Evolutionary conservation across 2,113 vertebrate species (phyloP), one percentile per base, ranked within the genome.

Genomic region (Terrapene triunguis): DNA sequence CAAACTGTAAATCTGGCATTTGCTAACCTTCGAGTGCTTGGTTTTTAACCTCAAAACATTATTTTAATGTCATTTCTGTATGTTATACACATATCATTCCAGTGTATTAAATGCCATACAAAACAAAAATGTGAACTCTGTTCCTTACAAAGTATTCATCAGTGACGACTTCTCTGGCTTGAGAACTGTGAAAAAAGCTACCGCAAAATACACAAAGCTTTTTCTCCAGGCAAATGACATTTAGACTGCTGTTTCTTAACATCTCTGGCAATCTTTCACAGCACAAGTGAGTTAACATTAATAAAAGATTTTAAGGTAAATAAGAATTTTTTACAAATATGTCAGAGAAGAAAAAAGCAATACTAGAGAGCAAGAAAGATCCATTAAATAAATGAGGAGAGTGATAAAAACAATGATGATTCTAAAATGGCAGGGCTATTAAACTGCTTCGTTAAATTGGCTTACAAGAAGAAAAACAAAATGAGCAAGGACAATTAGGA

Each of bases 201-300:
- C 59, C 51, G 24, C 32, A 19, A 79, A 55, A 3, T 47, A 59
- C 47, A 57, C n/a, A 55, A 80, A 47, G 85, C 21, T 54, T 89
- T 93, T 74, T 84, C 74, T 90, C 86, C 84, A 91, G 78, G 84
- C 80, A 89, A 90, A 85, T 89, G 82, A 96, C 95, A 96, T 96
- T 96, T 91, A 95, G 92, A 95, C 88, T 57, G 7, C 44, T 12
- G 55, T 74, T 94, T 85, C 89, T 69, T 91, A 88, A 29, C 6
- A 4, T 81, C 1, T 2, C 80, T 95, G 87, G 92, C 92, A 95
- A 54, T 13, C 82, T 80, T 89, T 59, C 86, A 89, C 87, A 7
- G 19, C 87, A 91, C 79, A 72, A 57, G 9, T 5, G 25, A 27
- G 87, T 88, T 88, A 90, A 85, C 42, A 22, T 88, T 93, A 95